A percentile compares a stretch with the other conserved stretches of the same genome.
phyloP scores from a whole-genome alignment of 2,797 vertebrate species.

The Sciurus carolinensis region DNA sequence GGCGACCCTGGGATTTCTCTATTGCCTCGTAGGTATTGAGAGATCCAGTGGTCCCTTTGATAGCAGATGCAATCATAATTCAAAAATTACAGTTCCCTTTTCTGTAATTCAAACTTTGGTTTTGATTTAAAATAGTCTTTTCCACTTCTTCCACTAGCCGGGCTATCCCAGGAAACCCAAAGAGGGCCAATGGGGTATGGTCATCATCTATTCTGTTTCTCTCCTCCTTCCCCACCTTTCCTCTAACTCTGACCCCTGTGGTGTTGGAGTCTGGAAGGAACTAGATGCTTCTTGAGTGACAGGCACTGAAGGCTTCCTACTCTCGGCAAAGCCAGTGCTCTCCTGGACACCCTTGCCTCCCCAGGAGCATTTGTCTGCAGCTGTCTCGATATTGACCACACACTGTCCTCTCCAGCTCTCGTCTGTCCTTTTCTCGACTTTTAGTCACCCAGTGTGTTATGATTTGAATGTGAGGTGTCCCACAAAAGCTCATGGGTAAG shows the following conservation, averaged over 20 bases:
- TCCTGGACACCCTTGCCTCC: background rate
- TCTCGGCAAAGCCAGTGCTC: background rate
- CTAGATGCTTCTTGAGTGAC: background rate
- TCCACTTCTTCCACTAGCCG: background rate
- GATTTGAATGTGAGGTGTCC: no score
- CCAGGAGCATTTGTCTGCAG: background rate
- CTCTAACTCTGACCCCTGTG: background rate
- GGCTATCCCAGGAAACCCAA: background rate
- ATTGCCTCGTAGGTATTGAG: background rate
- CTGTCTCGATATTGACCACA: background rate
- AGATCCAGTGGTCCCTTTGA: background rate
- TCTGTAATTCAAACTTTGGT: background rate
- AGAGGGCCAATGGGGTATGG: background rate
- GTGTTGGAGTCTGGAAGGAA: background rate
- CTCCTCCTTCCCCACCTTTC: background rate
- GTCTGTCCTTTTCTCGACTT: background rate
- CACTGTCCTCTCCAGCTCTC: background rate
- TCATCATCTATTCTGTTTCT: background rate
- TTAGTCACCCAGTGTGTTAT: background rate
- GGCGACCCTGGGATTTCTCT: background rate
- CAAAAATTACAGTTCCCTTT: no score
- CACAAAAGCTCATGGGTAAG: no score
- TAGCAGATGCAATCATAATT: no score
- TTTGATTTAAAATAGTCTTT: conserved; percentile 35
- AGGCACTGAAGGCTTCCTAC: background rate